Percentiles rank a stretch among this genome's conserved stretches.
Evolutionary conservation across 2,113 vertebrate species (phyloP).

Genomic region (Megaleporinus macrocephalus): DNA sequence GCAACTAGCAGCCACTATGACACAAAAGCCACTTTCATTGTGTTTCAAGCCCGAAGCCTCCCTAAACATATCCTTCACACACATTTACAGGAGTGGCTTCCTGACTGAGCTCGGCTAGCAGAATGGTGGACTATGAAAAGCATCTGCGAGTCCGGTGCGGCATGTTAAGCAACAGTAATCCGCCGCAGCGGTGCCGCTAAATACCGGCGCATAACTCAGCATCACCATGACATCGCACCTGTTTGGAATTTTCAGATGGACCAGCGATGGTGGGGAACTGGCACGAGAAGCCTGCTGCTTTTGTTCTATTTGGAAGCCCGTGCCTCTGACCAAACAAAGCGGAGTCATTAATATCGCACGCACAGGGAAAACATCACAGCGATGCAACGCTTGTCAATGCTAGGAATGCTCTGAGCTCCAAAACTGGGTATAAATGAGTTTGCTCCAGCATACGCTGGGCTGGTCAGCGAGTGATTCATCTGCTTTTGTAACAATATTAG

Average conservation of each 20-base stretch:
- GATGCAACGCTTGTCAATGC: slow-evolving; percentile 44
- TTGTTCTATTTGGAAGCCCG: slow-evolving; percentile 31
- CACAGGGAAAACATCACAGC: slow-evolving; percentile 59
- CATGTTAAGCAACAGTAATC: slow-evolving; percentile 79
- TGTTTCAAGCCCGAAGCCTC: slow-evolving; percentile 37
- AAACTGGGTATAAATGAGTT: slow-evolving; percentile 65
- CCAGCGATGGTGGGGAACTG: slow-evolving; percentile 38
- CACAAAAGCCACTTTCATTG: slow-evolving; percentile 17
- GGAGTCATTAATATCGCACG: slow-evolving; percentile 55
- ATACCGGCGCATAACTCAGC: slow-evolving; percentile 74
- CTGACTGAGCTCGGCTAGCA: slow-evolving; percentile 63
- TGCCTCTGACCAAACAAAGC: slow-evolving; percentile 32
- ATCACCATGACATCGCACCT: slow-evolving; percentile 72
- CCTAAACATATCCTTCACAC: slow-evolving; percentile 60
- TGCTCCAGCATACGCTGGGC: slow-evolving; percentile 50
- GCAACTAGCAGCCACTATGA: slow-evolving; percentile 19
- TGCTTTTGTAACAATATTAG: slow-evolving; percentile 66
- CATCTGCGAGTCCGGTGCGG: slow-evolving; percentile 72
- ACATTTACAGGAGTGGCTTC: slow-evolving; percentile 32
- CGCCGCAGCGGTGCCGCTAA: slow-evolving; percentile 79
- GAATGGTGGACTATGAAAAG: slow-evolving; percentile 68
- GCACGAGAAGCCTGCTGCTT: background rate
- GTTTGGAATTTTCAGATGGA: slow-evolving; percentile 68
- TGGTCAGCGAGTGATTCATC: slow-evolving; percentile 68
- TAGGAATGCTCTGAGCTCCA: slow-evolving; percentile 50